phyloP scores from a whole-genome alignment of 2,888 invertebrate genomes.

The Folsomia manolachei region DNA sequence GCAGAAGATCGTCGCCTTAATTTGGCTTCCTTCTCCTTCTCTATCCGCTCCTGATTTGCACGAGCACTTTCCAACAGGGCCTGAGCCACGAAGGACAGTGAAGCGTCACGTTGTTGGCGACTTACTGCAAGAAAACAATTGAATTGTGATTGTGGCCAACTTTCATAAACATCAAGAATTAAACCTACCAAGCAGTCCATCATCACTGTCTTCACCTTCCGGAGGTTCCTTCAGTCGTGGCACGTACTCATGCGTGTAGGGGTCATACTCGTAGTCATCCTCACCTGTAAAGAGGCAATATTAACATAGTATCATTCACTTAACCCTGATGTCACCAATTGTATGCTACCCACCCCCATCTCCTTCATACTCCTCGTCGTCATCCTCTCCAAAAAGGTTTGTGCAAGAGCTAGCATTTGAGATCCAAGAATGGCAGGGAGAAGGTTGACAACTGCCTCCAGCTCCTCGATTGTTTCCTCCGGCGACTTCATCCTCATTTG shows the following conservation, averaged over 20 bases:
- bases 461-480: not conserved
- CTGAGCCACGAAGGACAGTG: constrained; percentile 37
- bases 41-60: constrained; percentile 30
- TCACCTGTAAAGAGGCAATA: too few relatives aligned
- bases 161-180: too few relatives aligned
- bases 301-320: too few relatives aligned
- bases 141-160: not conserved
- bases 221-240: constrained; percentile 38
- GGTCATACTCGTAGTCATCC: constrained; percentile 39
- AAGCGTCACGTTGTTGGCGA: constrained; percentile 25
- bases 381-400: constrained; percentile 16
- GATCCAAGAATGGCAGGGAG: not conserved
- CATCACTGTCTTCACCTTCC: constrained; percentile 38
- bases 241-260: constrained; percentile 38
- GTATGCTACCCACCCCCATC: constrained; percentile 26
- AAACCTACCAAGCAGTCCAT: constrained; percentile 23
- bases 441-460: not conserved
- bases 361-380: constrained; percentile 27
- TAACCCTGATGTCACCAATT: not conserved
- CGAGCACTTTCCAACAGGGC: constrained; percentile 39
- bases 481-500: not conserved
- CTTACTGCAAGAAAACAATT: constrained; percentile 3
- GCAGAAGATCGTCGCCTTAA: not conserved
- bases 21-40: constrained; percentile 16
- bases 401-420: not conserved